A percentile compares a stretch with the other conserved stretches of the same genome.
These are phyloP conservation scores for Dichetophora obliterata DNA, from an alignment of 2,888 invertebrate genomes.

Conservation along the genomic window DNA sequence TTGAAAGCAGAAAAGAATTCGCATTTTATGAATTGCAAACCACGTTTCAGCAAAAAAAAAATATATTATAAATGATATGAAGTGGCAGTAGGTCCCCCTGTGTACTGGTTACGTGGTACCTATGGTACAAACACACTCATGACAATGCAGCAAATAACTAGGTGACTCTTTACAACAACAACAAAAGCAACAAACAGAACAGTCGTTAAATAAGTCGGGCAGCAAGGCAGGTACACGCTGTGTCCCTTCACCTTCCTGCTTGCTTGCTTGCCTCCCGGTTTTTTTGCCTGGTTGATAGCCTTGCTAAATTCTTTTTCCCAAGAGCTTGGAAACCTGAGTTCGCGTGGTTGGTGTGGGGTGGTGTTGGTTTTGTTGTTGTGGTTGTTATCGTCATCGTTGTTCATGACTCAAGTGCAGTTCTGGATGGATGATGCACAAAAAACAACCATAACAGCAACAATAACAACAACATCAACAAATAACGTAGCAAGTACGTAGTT, in stretches of 20 bases:
- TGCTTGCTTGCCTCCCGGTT: background rate
- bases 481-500: conserved; percentile 14
- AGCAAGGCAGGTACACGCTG: conserved; percentile 23
- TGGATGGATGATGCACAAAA: conserved; percentile 23
- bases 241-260: background rate
- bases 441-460: conserved; percentile 6
- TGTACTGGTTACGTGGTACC: background rate
- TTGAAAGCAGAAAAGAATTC: conserved; percentile 24
- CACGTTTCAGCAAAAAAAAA: background rate
- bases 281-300: no score
- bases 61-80: background rate
- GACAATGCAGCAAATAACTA: conserved; percentile 23
- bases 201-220: conserved; percentile 18
- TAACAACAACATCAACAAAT: conserved; percentile 47
- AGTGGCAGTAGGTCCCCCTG: background rate
- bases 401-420: conserved; percentile 29
- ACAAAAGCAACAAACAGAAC: background rate
- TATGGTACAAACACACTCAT: background rate
- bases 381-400: background rate
- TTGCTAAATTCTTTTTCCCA: no score
- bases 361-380: conserved; percentile 11
- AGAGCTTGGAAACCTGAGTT: background rate
- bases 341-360: background rate
- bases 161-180: conserved; percentile 17
- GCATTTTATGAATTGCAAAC: conserved; percentile 8